Conservation (phyloP, 64 coral and sea anemone genomes). For the Montipora cactus region DNA sequence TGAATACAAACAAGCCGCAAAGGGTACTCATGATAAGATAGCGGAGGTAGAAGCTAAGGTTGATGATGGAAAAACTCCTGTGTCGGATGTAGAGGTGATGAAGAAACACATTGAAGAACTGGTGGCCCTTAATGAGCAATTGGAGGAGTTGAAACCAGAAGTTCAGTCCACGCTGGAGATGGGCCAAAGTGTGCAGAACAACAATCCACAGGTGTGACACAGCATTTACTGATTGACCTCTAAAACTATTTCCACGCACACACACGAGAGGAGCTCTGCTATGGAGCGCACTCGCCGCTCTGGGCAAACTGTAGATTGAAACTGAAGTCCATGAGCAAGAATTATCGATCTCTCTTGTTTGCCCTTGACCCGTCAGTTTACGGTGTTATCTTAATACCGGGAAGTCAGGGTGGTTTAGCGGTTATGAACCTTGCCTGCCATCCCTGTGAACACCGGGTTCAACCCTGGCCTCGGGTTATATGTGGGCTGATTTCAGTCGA, state of each 20-base stretch:
- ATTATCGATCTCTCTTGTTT: too few species aligned
- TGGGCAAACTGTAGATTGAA: too few species aligned
- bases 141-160: constrained; percentile 67
- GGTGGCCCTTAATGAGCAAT: constrained; percentile 64
- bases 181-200: constrained; percentile 70
- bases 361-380: too few species aligned
- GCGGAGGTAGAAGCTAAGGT: constrained; percentile 64
- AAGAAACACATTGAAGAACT: constrained; percentile 79
- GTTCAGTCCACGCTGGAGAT: constrained; percentile 47
- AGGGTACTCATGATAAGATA: constrained; percentile 76
- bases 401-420: too few species aligned
- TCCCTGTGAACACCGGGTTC: too few species aligned
- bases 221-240: neutral
- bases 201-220: neutral
- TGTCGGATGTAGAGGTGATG: constrained; percentile 79
- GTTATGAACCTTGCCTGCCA: too few species aligned
- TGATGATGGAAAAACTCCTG: constrained; percentile 43
- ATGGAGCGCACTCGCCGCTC: too few species aligned
- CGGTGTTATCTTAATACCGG: too few species aligned
- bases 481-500: too few species aligned
- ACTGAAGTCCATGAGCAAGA: too few species aligned
- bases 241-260: neutral
- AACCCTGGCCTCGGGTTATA: too few species aligned
- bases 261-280: too few species aligned
- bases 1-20: constrained; percentile 72